phyloP scores from a whole-genome alignment of 2,888 invertebrate genomes.

The Steinernema hermaphroditum region DNA sequence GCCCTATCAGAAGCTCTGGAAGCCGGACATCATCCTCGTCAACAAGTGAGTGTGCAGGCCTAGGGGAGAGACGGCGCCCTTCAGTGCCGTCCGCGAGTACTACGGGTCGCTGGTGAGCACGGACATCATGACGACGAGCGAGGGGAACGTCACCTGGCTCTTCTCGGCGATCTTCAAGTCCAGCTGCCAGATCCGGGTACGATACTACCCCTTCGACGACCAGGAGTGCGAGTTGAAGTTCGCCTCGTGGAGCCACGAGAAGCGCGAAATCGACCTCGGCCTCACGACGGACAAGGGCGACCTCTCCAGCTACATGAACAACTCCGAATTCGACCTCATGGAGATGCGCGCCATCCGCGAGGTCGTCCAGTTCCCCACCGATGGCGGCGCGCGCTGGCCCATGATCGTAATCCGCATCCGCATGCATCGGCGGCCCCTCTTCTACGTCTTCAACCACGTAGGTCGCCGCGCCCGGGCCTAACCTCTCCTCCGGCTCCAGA shows the following conservation, averaged over 20 bases:
- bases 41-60: conserved; percentile 56
- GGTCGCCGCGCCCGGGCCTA: conserved; percentile 7
- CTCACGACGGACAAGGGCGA: conserved; percentile 78
- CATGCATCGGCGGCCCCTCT: conserved; percentile 70
- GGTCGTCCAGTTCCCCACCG: conserved; percentile 55
- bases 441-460: conserved; percentile 70
- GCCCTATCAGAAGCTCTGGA: conserved; percentile 64
- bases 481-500: conserved; percentile 63
- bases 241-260: conserved; percentile 72
- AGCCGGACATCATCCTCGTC: conserved; percentile 64
- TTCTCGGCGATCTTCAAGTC: conserved; percentile 71
- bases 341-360: conserved; percentile 67
- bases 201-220: conserved; percentile 72
- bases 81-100: conserved; percentile 68
- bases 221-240: conserved; percentile 71
- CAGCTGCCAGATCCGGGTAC: conserved; percentile 71
- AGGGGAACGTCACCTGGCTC: conserved; percentile 72
- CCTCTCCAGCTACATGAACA: conserved; percentile 85
- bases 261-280: conserved; percentile 72
- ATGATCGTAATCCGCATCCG: conserved; percentile 69
- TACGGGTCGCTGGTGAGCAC: conserved; percentile 70
- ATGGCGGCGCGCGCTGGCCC: conserved; percentile 68
- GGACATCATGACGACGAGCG: conserved; percentile 69
- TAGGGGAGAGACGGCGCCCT: conserved; percentile 30
- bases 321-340: conserved; percentile 82